phyloP scores from a whole-genome alignment of 2,888 invertebrate genomes.

The Thecophora atra region DNA sequence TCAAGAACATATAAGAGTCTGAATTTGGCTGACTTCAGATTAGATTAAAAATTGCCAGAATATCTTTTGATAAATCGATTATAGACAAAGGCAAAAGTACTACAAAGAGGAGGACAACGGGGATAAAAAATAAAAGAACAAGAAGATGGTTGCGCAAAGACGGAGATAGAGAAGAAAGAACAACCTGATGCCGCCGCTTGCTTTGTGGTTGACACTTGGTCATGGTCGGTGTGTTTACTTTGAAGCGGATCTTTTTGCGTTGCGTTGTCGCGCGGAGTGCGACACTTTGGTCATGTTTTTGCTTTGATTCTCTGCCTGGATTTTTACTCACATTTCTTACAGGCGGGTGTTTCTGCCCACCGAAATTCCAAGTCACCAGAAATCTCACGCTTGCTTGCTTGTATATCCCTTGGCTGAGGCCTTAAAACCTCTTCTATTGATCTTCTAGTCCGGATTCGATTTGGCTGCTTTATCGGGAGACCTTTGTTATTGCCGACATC shows the following conservation, averaged over 20 bases:
- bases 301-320: neutral
- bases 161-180: neutral
- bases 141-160: neutral
- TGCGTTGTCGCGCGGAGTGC: constrained; percentile 5
- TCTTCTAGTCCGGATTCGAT: neutral
- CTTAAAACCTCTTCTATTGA: neutral
- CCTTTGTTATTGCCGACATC: constrained; percentile 18
- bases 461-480: constrained; percentile 3
- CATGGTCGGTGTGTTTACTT: constrained; percentile 19
- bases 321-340: neutral
- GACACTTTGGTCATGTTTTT: constrained; percentile 25
- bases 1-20: neutral
- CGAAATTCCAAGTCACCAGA: neutral
- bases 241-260: constrained; percentile 5
- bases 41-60: constrained; percentile 25
- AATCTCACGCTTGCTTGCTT: constrained; percentile 3
- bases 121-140: neutral
- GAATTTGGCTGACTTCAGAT: constrained; percentile 29
- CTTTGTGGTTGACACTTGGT: constrained; percentile 31
- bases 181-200: neutral
- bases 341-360: constrained; percentile 10
- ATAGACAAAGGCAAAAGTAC: constrained; percentile 50
- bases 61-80: constrained; percentile 59
- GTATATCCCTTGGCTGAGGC: neutral
- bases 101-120: neutral